phyloP scores from a whole-genome alignment of 1,140 invertebrate species.

The Philopotamus ludificatus region DNA sequence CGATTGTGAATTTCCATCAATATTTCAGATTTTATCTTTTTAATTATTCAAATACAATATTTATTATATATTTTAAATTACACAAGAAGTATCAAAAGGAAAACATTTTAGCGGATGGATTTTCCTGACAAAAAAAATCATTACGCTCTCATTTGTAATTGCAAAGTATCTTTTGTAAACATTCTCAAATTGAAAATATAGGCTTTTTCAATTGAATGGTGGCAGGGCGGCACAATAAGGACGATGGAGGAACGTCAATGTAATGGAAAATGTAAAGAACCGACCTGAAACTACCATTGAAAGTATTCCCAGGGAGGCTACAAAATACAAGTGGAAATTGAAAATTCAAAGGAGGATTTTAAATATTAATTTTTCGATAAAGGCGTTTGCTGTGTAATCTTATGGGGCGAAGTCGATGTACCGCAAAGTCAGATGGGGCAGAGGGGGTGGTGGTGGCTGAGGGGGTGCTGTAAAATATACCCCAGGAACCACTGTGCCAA shows the following conservation, averaged over 20 bases:
- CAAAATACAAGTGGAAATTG: slow-evolving; percentile 40
- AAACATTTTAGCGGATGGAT: not conserved
- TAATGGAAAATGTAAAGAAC: slow-evolving; percentile 22
- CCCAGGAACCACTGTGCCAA: no score
- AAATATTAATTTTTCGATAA: slow-evolving; percentile 42
- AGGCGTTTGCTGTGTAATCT: slow-evolving; percentile 34
- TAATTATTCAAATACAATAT: not conserved
- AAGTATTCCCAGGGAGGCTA: slow-evolving; percentile 20
- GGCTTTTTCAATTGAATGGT: slow-evolving; percentile 19
- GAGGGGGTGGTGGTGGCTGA: no score
- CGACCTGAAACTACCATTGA: slow-evolving; percentile 17
- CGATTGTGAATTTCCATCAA: no score
- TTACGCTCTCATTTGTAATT: not conserved
- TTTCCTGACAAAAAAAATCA: not conserved
- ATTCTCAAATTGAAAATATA: slow-evolving; percentile 25
- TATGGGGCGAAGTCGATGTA: not conserved
- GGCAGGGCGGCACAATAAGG: slow-evolving; percentile 13
- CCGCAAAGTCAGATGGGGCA: no score
- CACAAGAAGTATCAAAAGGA: not conserved
- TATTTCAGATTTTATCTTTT: not conserved
- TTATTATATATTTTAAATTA: not conserved
- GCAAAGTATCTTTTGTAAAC: slow-evolving; percentile 25
- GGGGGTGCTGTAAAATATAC: no score
- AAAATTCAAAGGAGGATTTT: slow-evolving; percentile 41
- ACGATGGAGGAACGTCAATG: slow-evolving; percentile 18